Percentiles rank a stretch among this genome's conserved stretches.
These are phyloP conservation scores for Sylvilagus bachmani DNA, from an alignment of 2,113 vertebrate genomes.

Conservation along the genomic window DNA sequence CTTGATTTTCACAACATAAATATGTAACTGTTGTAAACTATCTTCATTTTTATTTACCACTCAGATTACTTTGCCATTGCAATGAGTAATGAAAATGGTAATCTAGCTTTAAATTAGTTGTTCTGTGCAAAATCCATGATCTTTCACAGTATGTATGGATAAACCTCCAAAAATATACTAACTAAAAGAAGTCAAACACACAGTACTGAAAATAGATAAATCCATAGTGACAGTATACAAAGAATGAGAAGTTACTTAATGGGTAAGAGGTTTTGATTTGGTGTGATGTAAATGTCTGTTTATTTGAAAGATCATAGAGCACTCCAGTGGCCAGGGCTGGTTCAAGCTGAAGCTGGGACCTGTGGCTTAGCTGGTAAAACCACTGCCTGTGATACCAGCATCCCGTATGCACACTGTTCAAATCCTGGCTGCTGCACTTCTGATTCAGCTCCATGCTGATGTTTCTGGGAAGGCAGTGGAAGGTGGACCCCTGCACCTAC, in stretches of 20 bases:
- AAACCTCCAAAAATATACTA: not conserved
- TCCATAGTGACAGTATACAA: not conserved
- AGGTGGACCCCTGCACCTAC: no score
- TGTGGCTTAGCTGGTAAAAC: no score
- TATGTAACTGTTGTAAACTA: not conserved
- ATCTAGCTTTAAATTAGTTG: not conserved
- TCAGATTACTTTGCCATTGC: not conserved
- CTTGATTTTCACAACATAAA: slow-evolving; percentile 13
- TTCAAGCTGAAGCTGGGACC: no score
- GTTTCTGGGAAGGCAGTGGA: no score
- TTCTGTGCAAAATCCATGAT: not conserved
- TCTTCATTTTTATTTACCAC: slow-evolving; percentile 18
- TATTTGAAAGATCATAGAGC: not conserved
- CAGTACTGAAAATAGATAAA: not conserved
- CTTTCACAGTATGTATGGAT: not conserved
- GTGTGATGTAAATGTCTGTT: not conserved
- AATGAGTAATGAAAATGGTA: not conserved
- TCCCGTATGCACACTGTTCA: no score
- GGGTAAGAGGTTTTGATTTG: not conserved
- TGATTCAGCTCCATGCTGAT: no score
- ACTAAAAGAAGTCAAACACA: not conserved
- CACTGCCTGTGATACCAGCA: no score
- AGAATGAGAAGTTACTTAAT: not conserved
- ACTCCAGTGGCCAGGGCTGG: no score
- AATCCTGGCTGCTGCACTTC: no score